Base-by-base conservation (phyloP, 2,113 vertebrate genomes). In the Natator depressus region DNA sequence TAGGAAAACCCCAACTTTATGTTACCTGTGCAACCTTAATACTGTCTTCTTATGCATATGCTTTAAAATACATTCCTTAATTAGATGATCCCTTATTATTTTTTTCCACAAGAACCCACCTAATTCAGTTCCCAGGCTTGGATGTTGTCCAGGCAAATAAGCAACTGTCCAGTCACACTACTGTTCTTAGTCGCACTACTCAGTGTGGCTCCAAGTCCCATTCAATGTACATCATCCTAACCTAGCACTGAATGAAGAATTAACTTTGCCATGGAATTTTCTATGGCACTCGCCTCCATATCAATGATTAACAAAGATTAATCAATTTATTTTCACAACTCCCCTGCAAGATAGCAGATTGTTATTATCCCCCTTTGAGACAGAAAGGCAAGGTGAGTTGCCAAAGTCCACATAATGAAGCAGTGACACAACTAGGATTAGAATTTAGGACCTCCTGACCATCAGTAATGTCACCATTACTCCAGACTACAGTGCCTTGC, bases 61-160 rank as follows among this genome's bases (percentile, higher is more conserved):
- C 46, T 46, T 42, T 53, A 55, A 54, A 72, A 38, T 69, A 54
- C 55, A 54, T 85, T 54, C 51, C 24, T 62, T 20, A 81, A 46
- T 20, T n/a, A 72, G 19, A 38, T 38, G n/a, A 72, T 38, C 65
- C 35, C n/a, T 38, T 72, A 22, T 9, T 72, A 72, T 65, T 17
- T 35, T n/a, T n/a, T 31, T 20, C 47, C 7, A 17, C 17, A 79
- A 11, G 4, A 91, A 57, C 2, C 1, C 84, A 1, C 0, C 4
- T 75, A 50, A 91, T 19, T 35, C 20, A 59, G 1, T 76, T 3
- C 78, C 2, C 4, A 87, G 4, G 50, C 55, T 0, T 0, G 0
- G 9, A 85, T 4, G 57, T 27, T 84, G 87, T 76, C 38, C 47
- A 65, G 2, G 8, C 80, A 89, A 94, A 85, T 59, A 54, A 72